Evolutionary conservation across 2,113 vertebrate species (phyloP).

Genomic region (Aegotheles bennettii): DNA sequence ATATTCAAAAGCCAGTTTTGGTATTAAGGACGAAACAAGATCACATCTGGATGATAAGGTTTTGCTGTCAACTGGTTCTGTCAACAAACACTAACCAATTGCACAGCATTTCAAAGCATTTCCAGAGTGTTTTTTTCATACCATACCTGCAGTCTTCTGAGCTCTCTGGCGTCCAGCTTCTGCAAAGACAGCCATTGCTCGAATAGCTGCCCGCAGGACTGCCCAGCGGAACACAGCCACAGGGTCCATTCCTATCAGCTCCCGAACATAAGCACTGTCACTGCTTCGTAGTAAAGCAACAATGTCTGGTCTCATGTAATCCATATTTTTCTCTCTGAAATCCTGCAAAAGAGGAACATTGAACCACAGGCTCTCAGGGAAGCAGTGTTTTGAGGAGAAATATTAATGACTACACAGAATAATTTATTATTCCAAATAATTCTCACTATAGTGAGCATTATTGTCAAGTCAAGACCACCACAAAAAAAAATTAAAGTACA

Average conservation of each 20-base stretch:
- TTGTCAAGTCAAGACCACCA: neutral
- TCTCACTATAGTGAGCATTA: rapidly evolving
- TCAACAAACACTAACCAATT: neutral
- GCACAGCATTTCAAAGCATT: rapidly evolving
- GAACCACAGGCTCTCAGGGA: neutral
- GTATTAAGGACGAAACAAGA: neutral
- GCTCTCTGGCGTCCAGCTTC: slow-evolving; percentile 82
- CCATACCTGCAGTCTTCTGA: slow-evolving; percentile 79
- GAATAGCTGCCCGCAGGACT: slow-evolving; percentile 84
- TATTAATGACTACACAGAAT: neutral
- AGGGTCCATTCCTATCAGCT: slow-evolving; percentile 95
- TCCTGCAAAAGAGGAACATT: slow-evolving; percentile 70
- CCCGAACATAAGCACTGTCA: slow-evolving; percentile 87
- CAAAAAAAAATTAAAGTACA: neutral
- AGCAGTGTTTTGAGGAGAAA: neutral
- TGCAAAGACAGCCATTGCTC: slow-evolving; percentile 87
- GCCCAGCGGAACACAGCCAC: slow-evolving; percentile 98
- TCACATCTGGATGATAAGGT: rapidly evolving
- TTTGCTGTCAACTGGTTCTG: neutral
- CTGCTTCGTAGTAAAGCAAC: slow-evolving; percentile 93
- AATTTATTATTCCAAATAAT: neutral
- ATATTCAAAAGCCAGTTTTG: neutral
- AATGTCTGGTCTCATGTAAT: slow-evolving; percentile 96
- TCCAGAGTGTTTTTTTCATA: neutral
- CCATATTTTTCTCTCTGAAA: slow-evolving; percentile 97